Conservation (phyloP, 1,140 invertebrate species). For the Melitaea cinxia region DNA sequence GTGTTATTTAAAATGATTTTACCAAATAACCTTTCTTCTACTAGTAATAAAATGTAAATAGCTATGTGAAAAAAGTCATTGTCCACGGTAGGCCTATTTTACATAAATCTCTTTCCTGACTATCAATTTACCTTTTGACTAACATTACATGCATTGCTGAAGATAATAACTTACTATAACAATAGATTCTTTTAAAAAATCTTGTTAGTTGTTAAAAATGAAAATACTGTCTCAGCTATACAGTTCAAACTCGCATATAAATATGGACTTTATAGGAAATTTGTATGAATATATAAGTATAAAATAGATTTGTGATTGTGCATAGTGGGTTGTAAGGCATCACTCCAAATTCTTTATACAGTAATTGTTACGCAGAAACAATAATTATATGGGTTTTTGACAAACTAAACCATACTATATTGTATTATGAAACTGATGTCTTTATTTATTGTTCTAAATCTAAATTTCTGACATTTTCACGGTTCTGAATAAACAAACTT, state of each 20-base stretch:
- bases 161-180: not conserved
- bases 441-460: too few relatives aligned
- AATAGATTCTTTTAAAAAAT: not conserved
- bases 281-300: conserved; percentile 41
- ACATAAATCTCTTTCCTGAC: conserved; percentile 1
- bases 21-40: not conserved
- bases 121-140: not conserved
- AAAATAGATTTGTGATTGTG: conserved; percentile 48
- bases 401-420: too few relatives aligned
- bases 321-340: conserved; percentile 36
- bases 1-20: not conserved
- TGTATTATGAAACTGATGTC: too few relatives aligned
- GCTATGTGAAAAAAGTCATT: not conserved
- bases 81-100: not conserved
- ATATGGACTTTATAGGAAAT: conserved; percentile 44
- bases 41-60: conserved; percentile 1
- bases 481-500: too few relatives aligned
- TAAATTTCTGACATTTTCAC: too few relatives aligned
- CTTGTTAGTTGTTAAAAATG: not conserved
- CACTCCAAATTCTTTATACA: not conserved
- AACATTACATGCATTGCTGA: conserved; percentile 1
- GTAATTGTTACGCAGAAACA: not conserved
- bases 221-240: conserved; percentile 27
- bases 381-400: not conserved
- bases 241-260: conserved; percentile 42